Evolutionary conservation across 2,113 vertebrate genomes (phyloP).

Genomic region (Danio rerio): DNA sequence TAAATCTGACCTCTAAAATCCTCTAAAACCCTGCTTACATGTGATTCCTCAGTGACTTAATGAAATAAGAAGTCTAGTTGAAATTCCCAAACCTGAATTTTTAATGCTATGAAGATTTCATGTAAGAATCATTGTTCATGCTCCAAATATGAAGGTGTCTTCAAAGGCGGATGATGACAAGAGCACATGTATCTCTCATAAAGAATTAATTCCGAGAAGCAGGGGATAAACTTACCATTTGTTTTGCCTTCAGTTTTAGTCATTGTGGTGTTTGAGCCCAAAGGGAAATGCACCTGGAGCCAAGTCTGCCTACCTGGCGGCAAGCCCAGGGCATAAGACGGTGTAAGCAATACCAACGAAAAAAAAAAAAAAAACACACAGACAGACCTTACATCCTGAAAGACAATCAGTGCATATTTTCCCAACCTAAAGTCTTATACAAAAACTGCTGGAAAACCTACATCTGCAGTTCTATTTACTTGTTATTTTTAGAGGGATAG

Average conservation of each 20-base stretch:
- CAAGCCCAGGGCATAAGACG: constrained; percentile 62
- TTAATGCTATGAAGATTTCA: background rate
- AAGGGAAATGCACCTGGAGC: constrained; percentile 61
- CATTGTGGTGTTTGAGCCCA: constrained; percentile 59
- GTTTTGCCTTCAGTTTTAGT: constrained; percentile 70
- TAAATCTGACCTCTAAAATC: constrained; percentile 4
- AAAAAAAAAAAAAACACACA: constrained; percentile 55
- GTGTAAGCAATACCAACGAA: constrained; percentile 51
- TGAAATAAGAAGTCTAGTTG: background rate
- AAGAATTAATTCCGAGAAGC: constrained; percentile 70
- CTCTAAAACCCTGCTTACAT: background rate
- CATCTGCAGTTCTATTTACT: constrained; percentile 5
- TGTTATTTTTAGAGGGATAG: background rate
- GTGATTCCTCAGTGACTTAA: background rate
- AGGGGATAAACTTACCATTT: constrained; percentile 71
- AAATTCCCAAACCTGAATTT: background rate
- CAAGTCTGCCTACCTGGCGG: constrained; percentile 66
- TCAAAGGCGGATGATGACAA: constrained; percentile 18
- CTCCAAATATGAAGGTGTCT: constrained; percentile 6
- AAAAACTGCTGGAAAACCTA: constrained; percentile 19
- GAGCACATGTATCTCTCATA: constrained; percentile 57
- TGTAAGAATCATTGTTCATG: constrained; percentile 11
- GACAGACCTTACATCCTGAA: constrained; percentile 25
- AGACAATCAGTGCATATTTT: constrained; percentile 38
- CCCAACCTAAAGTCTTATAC: constrained; percentile 21